A percentile compares a stretch with the other conserved stretches of the same genome.
phyloP scores from a whole-genome alignment of 2,888 invertebrate genomes.

The Campoplex capitator region DNA sequence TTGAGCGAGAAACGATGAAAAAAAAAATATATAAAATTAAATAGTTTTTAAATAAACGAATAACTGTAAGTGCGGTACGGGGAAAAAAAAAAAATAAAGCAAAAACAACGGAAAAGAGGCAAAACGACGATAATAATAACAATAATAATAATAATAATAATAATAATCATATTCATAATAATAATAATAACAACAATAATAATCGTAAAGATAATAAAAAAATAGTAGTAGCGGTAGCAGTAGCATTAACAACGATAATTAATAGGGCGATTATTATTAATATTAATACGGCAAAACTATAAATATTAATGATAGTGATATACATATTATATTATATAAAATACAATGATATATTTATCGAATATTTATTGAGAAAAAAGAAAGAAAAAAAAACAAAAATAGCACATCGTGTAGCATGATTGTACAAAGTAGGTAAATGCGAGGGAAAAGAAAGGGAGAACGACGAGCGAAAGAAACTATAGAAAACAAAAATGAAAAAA shows the following conservation, averaged over 20 bases:
- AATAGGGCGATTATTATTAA: slow-evolving; percentile 75
- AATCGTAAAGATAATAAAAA: slow-evolving; percentile 62
- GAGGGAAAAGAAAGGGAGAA: slow-evolving; percentile 38
- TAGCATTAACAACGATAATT: slow-evolving; percentile 73
- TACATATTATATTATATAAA: slow-evolving; percentile 79
- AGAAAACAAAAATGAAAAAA: background rate
- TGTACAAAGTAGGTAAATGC: slow-evolving; percentile 82
- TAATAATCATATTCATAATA: slow-evolving; percentile 61
- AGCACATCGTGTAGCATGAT: slow-evolving; percentile 79
- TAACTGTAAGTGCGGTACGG: background rate
- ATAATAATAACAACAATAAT: slow-evolving; percentile 62
- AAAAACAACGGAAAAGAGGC: slow-evolving; percentile 55
- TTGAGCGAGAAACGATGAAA: slow-evolving; percentile 20
- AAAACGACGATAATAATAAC: slow-evolving; percentile 69
- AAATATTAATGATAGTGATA: slow-evolving; percentile 74
- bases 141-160: slow-evolving; percentile 53
- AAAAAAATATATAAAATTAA: background rate
- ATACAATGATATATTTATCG: slow-evolving; percentile 83
- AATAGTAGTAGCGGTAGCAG: slow-evolving; percentile 67
- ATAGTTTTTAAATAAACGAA: background rate
- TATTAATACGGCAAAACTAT: slow-evolving; percentile 73
- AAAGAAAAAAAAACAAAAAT: slow-evolving; percentile 53
- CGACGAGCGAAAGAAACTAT: slow-evolving; percentile 65
- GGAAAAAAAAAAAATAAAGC: background rate
- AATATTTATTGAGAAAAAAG: slow-evolving; percentile 82